Base-by-base conservation (phyloP, 2,888 invertebrate genomes). In the Clusia tigrina region DNA sequence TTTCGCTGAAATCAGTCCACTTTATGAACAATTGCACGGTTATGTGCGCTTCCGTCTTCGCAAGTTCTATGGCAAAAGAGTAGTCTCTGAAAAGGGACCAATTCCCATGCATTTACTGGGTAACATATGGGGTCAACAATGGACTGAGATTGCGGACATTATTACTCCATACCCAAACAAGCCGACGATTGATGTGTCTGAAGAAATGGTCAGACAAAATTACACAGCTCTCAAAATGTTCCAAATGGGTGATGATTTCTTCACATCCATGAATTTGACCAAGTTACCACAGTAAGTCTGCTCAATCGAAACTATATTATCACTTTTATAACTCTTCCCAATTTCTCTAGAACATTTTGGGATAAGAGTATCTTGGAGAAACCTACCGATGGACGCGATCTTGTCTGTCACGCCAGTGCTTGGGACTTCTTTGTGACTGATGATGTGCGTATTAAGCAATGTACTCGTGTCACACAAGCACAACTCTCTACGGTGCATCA, bases 371-470 rank as follows among this genome's bases (percentile, higher is more conserved):
- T 96, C 38, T 87, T 96, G 63, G 90, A 90, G 72, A 94, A 94
- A 74, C 94, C 93, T 0, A 82, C 81, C 0, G 90, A 90, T 74
- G 88, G 88, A 0, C 86, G 88, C 0, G 91, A 94, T 15, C 85
- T 94, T 22, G 86, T 93, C 0, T 96, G 96, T 74, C 93, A 95
- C 74, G 94, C 95, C 0, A 92, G 93, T 0, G 94, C 95, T 58
- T 95, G 94, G 91, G 94, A 95, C 82, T 94, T 95, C 76, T 93
- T 87, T 73, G 88, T 93, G 69, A 87, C 88, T 22, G 87, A 92
- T 78, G 95, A 96, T 81, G 94, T 94, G 78, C 87, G 87, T 83
- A 87, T 88, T 77, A 88, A 89, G 85, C 88, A 89, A 85, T 90
- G 90, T 79, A 88, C 89, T 2, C 76, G 83, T 63, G 85, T 89